phyloP scores from a whole-genome alignment of 1,140 invertebrate genomes.

The Drosophila setifemur region DNA sequence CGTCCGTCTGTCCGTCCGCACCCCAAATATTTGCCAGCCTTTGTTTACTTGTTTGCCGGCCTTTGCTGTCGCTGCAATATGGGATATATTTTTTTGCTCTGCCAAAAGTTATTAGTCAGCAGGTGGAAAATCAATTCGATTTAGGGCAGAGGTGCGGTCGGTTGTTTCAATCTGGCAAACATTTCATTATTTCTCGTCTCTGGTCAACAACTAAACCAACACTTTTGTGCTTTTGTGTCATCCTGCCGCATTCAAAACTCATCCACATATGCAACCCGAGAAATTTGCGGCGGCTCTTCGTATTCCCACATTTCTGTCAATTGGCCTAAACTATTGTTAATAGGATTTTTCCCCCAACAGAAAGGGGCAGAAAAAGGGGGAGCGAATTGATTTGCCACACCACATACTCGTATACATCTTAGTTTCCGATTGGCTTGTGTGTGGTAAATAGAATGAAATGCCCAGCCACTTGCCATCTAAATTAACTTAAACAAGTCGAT shows the following conservation, averaged over 20 bases:
- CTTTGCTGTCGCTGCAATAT: not conserved
- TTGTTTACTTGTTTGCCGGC: constrained; percentile 29
- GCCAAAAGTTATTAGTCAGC: constrained; percentile 50
- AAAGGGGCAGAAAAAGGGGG: constrained; percentile 21
- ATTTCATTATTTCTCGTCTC: constrained; percentile 56
- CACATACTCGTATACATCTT: constrained; percentile 1
- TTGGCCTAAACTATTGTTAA: constrained; percentile 48
- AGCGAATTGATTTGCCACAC: constrained; percentile 34
- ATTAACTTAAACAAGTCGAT: constrained; percentile 61
- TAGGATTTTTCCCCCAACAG: constrained; percentile 38
- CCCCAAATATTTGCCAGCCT: constrained; percentile 27
- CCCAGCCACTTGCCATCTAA: constrained; percentile 24
- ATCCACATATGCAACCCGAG: not conserved
- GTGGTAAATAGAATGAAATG: constrained; percentile 49
- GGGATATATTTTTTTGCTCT: not conserved
- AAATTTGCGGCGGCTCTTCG: constrained; percentile 21
- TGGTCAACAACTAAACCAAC: constrained; percentile 49
- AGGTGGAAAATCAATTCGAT: constrained; percentile 49
- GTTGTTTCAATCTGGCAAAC: constrained; percentile 56
- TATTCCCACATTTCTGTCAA: constrained; percentile 25
- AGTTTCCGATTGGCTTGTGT: constrained; percentile 40
- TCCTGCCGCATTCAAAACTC: constrained; percentile 33
- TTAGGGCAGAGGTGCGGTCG: not conserved
- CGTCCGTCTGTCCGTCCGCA: no score
- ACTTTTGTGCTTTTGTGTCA: constrained; percentile 34